A percentile compares a stretch with the other conserved stretches of the same genome.
phyloP scores from a whole-genome alignment of 1,140 invertebrate species.

The Drosophila tristis region DNA sequence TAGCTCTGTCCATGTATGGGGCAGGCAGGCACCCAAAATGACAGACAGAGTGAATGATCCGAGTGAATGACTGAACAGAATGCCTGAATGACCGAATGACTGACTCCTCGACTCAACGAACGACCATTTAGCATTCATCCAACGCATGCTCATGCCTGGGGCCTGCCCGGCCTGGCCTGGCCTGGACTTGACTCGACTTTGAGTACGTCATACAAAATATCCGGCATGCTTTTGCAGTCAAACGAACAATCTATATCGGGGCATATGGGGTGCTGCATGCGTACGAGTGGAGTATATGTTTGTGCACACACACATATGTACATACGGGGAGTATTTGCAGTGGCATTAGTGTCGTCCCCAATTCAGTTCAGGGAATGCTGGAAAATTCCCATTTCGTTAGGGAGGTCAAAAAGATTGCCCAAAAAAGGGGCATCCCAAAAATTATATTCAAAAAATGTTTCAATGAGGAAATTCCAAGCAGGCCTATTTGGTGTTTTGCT shows the following conservation, averaged over 20 bases:
- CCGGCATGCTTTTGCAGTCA: conserved; percentile 39
- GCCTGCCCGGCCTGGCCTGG: neutral
- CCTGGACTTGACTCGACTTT: neutral
- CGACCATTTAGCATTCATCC: conserved; percentile 35
- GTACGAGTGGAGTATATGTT: neutral
- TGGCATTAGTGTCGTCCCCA: conserved; percentile 49
- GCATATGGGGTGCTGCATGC: neutral
- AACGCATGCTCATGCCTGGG: conserved; percentile 32
- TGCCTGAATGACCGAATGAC: too few relatives aligned
- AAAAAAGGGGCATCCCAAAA: too few relatives aligned
- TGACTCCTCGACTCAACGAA: conserved; percentile 2
- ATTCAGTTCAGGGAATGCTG: conserved; percentile 34
- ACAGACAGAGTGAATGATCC: too few relatives aligned
- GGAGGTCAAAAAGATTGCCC: too few relatives aligned
- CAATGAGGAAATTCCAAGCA: too few relatives aligned
- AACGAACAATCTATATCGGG: conserved; percentile 42
- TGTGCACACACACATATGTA: neutral
- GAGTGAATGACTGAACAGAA: too few relatives aligned
- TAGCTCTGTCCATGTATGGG: conserved; percentile 17
- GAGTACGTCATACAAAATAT: conserved; percentile 38
- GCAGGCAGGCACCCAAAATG: neutral
- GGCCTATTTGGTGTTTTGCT: too few relatives aligned
- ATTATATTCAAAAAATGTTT: too few relatives aligned
- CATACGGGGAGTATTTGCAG: conserved; percentile 6
- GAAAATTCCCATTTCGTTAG: too few relatives aligned